These are phyloP conservation scores for Ciona savignyi DNA, from an alignment of 23 tunicate species.

Conservation along the genomic window DNA sequence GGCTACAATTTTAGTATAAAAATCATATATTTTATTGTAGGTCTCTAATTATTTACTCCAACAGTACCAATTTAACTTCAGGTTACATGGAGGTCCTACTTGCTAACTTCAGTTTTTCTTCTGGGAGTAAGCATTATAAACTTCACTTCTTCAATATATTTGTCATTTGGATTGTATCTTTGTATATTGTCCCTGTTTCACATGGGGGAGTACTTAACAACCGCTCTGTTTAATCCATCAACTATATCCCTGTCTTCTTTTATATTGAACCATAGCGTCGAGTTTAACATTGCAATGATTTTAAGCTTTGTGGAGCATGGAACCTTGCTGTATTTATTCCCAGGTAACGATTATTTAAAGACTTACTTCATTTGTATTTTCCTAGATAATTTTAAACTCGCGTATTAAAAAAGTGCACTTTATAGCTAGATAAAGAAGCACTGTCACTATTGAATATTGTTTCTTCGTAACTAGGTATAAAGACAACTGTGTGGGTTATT, in stretches of 20 bases:
- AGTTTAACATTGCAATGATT: slow-evolving; percentile 62
- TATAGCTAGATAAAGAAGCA: no score
- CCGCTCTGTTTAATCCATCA: slow-evolving; percentile 83
- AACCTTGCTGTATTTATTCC: slow-evolving; percentile 25
- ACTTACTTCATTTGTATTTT: background rate
- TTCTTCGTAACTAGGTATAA: no score
- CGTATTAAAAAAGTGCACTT: no score
- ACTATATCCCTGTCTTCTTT: slow-evolving; percentile 54
- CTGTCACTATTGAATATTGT: no score
- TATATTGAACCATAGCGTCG: slow-evolving; percentile 77
- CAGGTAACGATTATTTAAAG: slow-evolving; percentile 28
- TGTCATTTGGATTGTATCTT: slow-evolving; percentile 48
- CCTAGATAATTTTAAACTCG: background rate
- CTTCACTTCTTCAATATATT: background rate
- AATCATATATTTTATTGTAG: no score
- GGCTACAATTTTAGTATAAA: no score
- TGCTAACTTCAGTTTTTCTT: slow-evolving; percentile 26
- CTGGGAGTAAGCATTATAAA: slow-evolving; percentile 15
- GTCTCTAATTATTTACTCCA: no score
- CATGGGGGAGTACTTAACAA: slow-evolving; percentile 85
- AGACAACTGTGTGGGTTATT: slow-evolving; percentile 9
- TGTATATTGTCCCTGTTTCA: slow-evolving; percentile 63
- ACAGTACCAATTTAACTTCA: no score
- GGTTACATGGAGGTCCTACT: slow-evolving; percentile 65
- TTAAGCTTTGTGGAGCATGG: slow-evolving; percentile 53